Evolutionary conservation across 2,888 invertebrate species (phyloP), one percentile per base, ranked within the genome.

Genomic region (Pollenia angustigena): DNA sequence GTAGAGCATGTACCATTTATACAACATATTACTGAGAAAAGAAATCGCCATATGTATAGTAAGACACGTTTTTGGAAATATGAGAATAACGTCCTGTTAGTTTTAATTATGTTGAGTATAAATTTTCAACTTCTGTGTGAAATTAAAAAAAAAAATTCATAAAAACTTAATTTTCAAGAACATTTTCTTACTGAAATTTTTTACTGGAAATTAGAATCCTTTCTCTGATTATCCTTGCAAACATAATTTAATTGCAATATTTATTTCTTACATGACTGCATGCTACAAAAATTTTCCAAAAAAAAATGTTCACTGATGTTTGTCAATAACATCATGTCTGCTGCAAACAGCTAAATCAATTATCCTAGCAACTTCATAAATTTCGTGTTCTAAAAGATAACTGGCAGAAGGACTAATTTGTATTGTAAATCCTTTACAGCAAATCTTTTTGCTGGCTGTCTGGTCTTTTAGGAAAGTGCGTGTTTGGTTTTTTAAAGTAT

Each of bases 341-440:
- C 3, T 4, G 9, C 60, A 50, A 54, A 40, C 46, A 72, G 23
- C 44, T 62, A 72, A 80, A 80, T 71, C 71, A 80, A 72, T 80
- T 80, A 72, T 72, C 23, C 11, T 46, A 64, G 72, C 62, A 72
- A 72, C 71, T 71, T 62, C 44, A 64, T 60, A 62, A 62, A 71
- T 52, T 69, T 60, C 44, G 18, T 79, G 69, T 8, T 50, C 23
- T 40, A 71, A 32, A 16, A 9, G 62, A 12, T 50, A 79, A 79
- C 58, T 60, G 12, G 12, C 46, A 11, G 16, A 11, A 18, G 12
- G 16, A 42, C 11, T 2, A 62, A 52, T 52, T n/a, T 10, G 32
- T 32, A 32, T 32, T 32, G 32, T 32, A 32, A 32, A 32, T 32
- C 18, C n/a, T 52, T 14, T 18, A 7, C 54, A 14, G 4, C n/a